A percentile compares a stretch with the other conserved stretches of the same genome.
Conservation (phyloP, 2,888 invertebrate genomes). For the Macroteleia sp. region DNA sequence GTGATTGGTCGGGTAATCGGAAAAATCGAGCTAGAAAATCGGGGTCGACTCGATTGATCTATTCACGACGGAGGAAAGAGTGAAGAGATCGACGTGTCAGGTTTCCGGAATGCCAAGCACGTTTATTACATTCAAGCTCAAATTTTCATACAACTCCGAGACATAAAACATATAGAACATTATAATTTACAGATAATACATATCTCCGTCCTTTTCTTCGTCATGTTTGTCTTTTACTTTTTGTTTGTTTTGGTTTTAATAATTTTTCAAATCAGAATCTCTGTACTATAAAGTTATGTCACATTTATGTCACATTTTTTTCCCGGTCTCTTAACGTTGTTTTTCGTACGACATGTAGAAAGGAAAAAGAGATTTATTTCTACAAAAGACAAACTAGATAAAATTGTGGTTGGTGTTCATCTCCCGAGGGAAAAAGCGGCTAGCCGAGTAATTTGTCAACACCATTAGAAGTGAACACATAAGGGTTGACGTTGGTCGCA, state of each 20-base stretch:
- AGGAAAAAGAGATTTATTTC: conserved; percentile 43
- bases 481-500: conserved; percentile 82
- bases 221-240: too few species aligned
- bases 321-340: too few species aligned
- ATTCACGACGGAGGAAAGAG: conserved; percentile 47
- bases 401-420: conserved; percentile 63
- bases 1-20: conserved; percentile 78
- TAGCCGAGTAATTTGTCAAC: conserved; percentile 84
- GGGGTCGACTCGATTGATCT: conserved; percentile 66
- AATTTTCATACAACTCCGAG: conserved; percentile 17
- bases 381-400: conserved; percentile 44
- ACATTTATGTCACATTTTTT: too few species aligned
- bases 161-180: conserved; percentile 19
- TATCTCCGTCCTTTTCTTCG: too few species aligned
- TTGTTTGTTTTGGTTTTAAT: too few species aligned
- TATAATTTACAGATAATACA: too few species aligned
- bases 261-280: too few species aligned
- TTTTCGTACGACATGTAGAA: too few species aligned
- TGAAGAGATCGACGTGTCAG: conserved; percentile 51
- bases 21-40: conserved; percentile 80
- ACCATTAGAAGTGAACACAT: conserved; percentile 78
- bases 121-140: conserved; percentile 44
- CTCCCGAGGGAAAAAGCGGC: conserved; percentile 78
- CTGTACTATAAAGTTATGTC: too few species aligned
- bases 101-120: conserved; percentile 54